These are phyloP conservation scores for Saccopteryx bilineata DNA, from an alignment of 2,113 vertebrate genomes.

Conservation along the genomic window DNA sequence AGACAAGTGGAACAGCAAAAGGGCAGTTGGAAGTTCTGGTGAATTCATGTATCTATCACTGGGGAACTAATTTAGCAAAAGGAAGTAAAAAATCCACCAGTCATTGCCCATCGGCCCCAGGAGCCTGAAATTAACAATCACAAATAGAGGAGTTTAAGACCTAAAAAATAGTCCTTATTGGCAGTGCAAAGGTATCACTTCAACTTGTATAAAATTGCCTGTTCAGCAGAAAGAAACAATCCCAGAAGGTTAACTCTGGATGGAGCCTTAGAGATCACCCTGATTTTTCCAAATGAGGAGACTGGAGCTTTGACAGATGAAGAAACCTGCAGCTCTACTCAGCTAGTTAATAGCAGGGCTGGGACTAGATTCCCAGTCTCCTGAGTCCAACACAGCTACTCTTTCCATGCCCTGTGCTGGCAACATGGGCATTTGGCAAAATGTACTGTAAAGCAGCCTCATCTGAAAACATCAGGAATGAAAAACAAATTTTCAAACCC, in stretches of 20 bases:
- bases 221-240: slow-evolving; percentile 14
- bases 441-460: slow-evolving; percentile 30
- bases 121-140: slow-evolving; percentile 53
- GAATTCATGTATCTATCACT: too few species aligned
- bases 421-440: slow-evolving; percentile 33
- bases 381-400: not conserved
- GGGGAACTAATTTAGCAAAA: not conserved
- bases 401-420: not conserved
- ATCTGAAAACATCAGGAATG: slow-evolving; percentile 53
- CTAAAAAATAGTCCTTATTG: not conserved
- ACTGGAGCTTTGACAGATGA: not conserved
- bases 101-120: not conserved
- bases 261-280: not conserved
- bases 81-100: slow-evolving; percentile 20
- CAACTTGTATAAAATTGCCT: not conserved
- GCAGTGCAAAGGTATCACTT: not conserved
- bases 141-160: not conserved
- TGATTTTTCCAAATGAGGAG: slow-evolving; percentile 46
- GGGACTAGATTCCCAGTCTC: not conserved
- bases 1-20: too few species aligned
- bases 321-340: not conserved
- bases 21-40: too few species aligned
- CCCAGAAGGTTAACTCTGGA: not conserved
- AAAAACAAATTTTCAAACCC: slow-evolving; percentile 50
- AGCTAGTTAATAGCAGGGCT: slow-evolving; percentile 25